These are phyloP conservation scores for Ailuropoda melanoleuca DNA, from an alignment of 2,113 vertebrate genomes.

Conservation along the genomic window DNA sequence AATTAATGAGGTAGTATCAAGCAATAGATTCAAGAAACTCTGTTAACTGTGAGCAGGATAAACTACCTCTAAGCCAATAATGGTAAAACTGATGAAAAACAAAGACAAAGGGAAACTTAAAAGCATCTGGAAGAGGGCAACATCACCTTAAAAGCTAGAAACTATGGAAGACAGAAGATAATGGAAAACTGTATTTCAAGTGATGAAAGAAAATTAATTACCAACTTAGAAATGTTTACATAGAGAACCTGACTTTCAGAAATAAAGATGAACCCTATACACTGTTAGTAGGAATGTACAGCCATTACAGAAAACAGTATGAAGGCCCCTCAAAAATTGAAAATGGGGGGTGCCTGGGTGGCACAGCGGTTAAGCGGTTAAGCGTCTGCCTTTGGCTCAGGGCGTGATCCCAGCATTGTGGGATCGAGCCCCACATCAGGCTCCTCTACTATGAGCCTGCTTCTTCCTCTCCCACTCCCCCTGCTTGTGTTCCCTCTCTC, in stretches of 20 bases:
- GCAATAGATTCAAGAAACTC: not conserved
- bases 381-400: too few species aligned
- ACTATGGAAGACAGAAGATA: not conserved
- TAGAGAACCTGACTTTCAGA: not conserved
- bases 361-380: too few species aligned
- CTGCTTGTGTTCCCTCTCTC: too few species aligned
- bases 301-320: not conserved
- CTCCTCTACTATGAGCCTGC: too few species aligned
- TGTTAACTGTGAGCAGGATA: not conserved
- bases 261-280: not conserved
- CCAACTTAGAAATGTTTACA: not conserved
- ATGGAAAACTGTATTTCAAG: not conserved
- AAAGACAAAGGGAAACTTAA: not conserved
- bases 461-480: too few species aligned
- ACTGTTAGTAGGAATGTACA: not conserved
- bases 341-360: too few species aligned
- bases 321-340: not conserved
- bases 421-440: too few species aligned
- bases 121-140: not conserved
- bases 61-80: not conserved
- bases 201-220: not conserved
- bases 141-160: not conserved
- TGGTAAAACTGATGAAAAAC: conserved; percentile 1
- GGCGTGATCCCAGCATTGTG: too few species aligned
- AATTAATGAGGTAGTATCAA: not conserved